Percentiles rank a stretch among this genome's conserved stretches.
phyloP scores from a whole-genome alignment of 1,140 invertebrate genomes.

The silkworm (Bombyx mori) region ASM3026992v2 NC_085110.1:9724501-9725000 shows the following conservation, averaged over 20 bases:
- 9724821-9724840: conserved; percentile 29
- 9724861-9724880: conserved; percentile 41
- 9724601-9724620: conserved; percentile 44
- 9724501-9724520: conserved; percentile 18
- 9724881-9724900: no score
- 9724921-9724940: no score
- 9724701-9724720: conserved; percentile 51
- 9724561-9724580: conserved; percentile 77
- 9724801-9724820: conserved; percentile 21
- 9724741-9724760: conserved; percentile 63
- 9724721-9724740: conserved; percentile 68
- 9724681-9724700: conserved; percentile 53
- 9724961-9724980: conserved; percentile 88
- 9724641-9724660: conserved; percentile 88
- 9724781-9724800: conserved; percentile 31
- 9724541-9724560: conserved; percentile 74
- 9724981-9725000: conserved; percentile 83
- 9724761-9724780: conserved; percentile 42
- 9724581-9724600: conserved; percentile 57
- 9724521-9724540: conserved; percentile 24
- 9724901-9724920: no score
- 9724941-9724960: conserved; percentile 8
- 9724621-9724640: conserved; percentile 79
- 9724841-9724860: conserved; percentile 42
- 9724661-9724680: conserved; percentile 73